A percentile compares a stretch with the other conserved stretches of the same genome.
Evolutionary conservation across 2,113 vertebrate species (phyloP).

Genomic region (Salminus brasiliensis): DNA sequence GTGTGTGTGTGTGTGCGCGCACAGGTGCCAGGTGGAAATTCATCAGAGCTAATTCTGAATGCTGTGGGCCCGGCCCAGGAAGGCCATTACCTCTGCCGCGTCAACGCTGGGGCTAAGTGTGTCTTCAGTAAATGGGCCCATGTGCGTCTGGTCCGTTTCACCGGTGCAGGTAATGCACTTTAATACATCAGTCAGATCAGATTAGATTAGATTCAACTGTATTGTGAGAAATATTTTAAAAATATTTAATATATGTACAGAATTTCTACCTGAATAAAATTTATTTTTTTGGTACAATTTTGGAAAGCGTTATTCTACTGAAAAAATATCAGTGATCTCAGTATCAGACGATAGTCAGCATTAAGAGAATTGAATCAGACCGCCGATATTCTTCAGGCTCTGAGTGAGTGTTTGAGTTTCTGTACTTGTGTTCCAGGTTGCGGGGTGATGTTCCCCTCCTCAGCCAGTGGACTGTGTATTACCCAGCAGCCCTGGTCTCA

Average conservation of each 20-base stretch:
- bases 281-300: no score
- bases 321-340: no score
- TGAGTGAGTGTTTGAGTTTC: not conserved
- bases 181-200: no score
- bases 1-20: not conserved
- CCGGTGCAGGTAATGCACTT: slow-evolving; percentile 68
- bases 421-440: not conserved
- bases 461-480: slow-evolving; percentile 71
- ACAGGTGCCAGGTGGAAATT: slow-evolving; percentile 74
- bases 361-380: no score
- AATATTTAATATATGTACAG: no score
- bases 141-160: slow-evolving; percentile 61
- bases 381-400: not conserved
- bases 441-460: slow-evolving; percentile 45
- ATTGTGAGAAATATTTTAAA: no score
- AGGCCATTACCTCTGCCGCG: slow-evolving; percentile 81
- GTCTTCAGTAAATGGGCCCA: slow-evolving; percentile 82
- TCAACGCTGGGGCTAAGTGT: slow-evolving; percentile 73
- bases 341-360: no score
- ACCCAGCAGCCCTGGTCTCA: slow-evolving; percentile 70
- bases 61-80: slow-evolving; percentile 25
- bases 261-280: no score
- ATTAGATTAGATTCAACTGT: not conserved
- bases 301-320: no score
- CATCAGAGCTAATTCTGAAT: slow-evolving; percentile 73